Percentiles rank a stretch among this genome's conserved stretches.
Conservation (phyloP, 37 sponge, comb jelly and placozoan genomes). For the Diacarnus erythraeanus region DNA sequence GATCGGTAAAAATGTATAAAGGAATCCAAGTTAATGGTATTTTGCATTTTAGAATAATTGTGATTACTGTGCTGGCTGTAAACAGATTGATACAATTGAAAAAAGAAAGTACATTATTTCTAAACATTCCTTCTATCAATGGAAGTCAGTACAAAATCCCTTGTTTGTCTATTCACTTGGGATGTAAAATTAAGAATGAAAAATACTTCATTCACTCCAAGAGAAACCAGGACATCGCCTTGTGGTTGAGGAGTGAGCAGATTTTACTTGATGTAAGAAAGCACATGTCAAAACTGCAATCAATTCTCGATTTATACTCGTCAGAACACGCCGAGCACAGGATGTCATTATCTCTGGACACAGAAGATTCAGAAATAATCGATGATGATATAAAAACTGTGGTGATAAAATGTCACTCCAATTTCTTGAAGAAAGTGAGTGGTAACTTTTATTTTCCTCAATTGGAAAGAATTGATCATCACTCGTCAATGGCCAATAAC, state of each 20-base stretch:
- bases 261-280: background rate
- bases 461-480: too few relatives aligned
- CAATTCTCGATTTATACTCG: slow-evolving; percentile 9
- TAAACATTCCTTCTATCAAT: too few relatives aligned
- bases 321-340: too few relatives aligned
- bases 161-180: background rate
- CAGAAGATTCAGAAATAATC: background rate
- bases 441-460: background rate
- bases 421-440: slow-evolving; percentile 12
- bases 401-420: background rate
- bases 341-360: too few relatives aligned
- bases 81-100: slow-evolving; percentile 5
- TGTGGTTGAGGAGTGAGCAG: slow-evolving; percentile 44
- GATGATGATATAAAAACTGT: background rate
- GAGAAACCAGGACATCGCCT: slow-evolving; percentile 5
- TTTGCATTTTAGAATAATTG: slow-evolving; percentile 23
- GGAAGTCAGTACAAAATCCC: too few relatives aligned
- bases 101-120: background rate
- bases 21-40: background rate
- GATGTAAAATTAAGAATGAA: background rate
- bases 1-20: background rate
- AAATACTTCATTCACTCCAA: background rate
- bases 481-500: too few relatives aligned
- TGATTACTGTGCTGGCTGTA: slow-evolving; percentile 26
- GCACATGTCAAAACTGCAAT: slow-evolving; percentile 5